A percentile compares a stretch with the other conserved stretches of the same genome.
Evolutionary conservation across 2,797 vertebrate genomes (phyloP).

Genomic region (Tenualosa ilisha): DNA sequence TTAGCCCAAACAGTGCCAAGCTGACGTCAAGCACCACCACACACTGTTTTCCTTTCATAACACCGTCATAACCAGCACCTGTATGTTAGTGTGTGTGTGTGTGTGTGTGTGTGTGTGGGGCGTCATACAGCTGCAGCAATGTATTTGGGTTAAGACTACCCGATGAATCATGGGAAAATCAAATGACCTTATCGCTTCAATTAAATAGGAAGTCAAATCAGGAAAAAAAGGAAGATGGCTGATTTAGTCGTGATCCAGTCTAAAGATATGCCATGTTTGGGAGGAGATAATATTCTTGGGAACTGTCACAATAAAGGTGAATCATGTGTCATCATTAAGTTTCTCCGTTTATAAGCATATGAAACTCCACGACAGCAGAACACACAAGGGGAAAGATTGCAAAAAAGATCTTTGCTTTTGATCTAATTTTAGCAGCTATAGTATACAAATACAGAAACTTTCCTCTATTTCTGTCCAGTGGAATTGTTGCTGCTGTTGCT

Average conservation of each 20-base stretch:
- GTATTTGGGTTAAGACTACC: neutral
- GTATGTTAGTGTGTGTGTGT: neutral
- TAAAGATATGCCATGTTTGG: neutral
- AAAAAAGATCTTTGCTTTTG: neutral
- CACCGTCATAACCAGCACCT: neutral
- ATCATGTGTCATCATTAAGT: neutral
- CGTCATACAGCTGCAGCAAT: neutral
- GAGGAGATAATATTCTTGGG: neutral
- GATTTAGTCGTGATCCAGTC: neutral
- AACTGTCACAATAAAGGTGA: neutral
- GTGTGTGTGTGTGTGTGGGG: slow-evolving; percentile 7
- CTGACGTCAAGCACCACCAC: neutral
- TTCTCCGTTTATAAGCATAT: neutral
- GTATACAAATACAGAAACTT: neutral
- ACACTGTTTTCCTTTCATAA: neutral
- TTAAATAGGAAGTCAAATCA: neutral
- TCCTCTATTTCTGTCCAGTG: no score
- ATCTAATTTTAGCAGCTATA: neutral
- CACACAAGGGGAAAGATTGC: neutral
- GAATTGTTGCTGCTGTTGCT: no score
- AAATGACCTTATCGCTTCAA: neutral
- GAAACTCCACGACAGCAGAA: neutral
- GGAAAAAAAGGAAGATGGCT: neutral
- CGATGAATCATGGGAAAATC: neutral
- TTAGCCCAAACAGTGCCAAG: neutral